Conservation (phyloP, 1,140 invertebrate species). For the Manduca sexta region DNA sequence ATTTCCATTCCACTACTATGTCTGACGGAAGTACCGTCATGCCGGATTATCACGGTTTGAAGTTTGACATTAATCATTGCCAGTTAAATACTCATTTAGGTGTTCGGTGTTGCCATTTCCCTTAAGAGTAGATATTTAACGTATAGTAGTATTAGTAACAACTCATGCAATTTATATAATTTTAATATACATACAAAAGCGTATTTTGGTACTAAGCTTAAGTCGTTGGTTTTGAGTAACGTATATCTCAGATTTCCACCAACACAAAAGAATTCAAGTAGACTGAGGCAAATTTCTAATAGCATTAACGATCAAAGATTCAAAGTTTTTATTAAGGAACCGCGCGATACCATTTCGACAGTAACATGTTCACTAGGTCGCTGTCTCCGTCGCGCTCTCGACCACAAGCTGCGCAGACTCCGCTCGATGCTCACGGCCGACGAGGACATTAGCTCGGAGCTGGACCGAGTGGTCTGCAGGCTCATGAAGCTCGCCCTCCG, state of each 20-base stretch:
- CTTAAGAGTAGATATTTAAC: too few species aligned
- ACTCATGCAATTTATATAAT: too few species aligned
- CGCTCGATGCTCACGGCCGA: conserved; percentile 39
- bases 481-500: conserved; percentile 46
- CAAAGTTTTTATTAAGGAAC: too few species aligned
- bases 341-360: too few species aligned
- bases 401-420: conserved; percentile 45
- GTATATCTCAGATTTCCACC: too few species aligned
- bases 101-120: not conserved
- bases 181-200: too few species aligned
- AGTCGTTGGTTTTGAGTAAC: too few species aligned
- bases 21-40: conserved; percentile 40
- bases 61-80: conserved; percentile 2
- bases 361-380: conserved; percentile 21
- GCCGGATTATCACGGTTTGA: conserved; percentile 41
- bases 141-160: too few species aligned
- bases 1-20: conserved; percentile 33
- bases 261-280: too few species aligned
- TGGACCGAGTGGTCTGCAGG: conserved; percentile 48
- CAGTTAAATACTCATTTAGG: not conserved
- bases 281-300: too few species aligned
- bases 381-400: conserved; percentile 37
- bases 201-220: too few species aligned
- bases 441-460: conserved; percentile 45
- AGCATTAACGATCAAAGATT: too few species aligned